These are phyloP conservation scores for Hydrolagus colliei DNA, from an alignment of 2,797 vertebrate species.

Conservation along the genomic window DNA sequence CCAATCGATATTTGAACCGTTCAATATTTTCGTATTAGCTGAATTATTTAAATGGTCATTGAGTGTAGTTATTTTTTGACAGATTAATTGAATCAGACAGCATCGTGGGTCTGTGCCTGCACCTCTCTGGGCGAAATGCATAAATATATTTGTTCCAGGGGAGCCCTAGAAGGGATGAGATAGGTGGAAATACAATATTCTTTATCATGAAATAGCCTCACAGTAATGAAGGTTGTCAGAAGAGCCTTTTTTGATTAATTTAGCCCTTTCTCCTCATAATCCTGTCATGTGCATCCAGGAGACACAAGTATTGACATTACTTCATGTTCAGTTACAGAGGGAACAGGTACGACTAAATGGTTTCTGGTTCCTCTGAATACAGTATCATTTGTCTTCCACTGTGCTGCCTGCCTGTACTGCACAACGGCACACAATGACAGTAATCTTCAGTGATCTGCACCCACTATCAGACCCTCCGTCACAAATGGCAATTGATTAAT, in stretches of 20 bases:
- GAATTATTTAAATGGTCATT: conserved; percentile 5
- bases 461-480: conserved; percentile 77
- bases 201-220: conserved; percentile 32
- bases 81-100: conserved; percentile 18
- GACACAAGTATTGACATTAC: conserved; percentile 47
- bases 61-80: background rate
- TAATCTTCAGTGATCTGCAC: conserved; percentile 89
- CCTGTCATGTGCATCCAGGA: conserved; percentile 32
- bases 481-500: conserved; percentile 93
- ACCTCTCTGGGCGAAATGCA: background rate
- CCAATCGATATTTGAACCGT: background rate
- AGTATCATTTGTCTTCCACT: conserved; percentile 67
- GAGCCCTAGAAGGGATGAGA: conserved; percentile 16
- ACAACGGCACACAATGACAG: conserved; percentile 70
- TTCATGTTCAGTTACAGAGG: conserved; percentile 41
- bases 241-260: conserved; percentile 43
- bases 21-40: background rate
- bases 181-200: conserved; percentile 27
- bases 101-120: background rate
- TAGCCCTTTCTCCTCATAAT: conserved; percentile 37
- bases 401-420: conserved; percentile 64
- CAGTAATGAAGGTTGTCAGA: conserved; percentile 30
- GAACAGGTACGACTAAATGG: conserved; percentile 70
- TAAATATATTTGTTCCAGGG: conserved; percentile 20
- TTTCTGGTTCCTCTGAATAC: conserved; percentile 58